Percentiles rank a stretch among this genome's conserved stretches.
Evolutionary conservation across 2,113 vertebrate species (phyloP).

Genomic region (Sphaerodactylus townsendi): DNA sequence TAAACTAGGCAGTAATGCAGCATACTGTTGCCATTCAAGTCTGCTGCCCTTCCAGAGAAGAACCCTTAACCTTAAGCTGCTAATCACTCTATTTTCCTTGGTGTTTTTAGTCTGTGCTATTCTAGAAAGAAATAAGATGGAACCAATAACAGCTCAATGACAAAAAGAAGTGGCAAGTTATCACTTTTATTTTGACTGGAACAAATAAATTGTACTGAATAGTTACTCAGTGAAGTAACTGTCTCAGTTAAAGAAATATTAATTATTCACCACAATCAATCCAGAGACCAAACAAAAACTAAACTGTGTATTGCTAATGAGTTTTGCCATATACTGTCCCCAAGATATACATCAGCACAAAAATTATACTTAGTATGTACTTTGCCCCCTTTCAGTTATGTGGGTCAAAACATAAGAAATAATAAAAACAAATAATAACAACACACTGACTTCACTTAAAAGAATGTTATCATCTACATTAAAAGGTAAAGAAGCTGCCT

Average conservation of each 20-base stretch:
- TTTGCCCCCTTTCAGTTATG: slow-evolving; percentile 6
- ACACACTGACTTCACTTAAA: neutral
- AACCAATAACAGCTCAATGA: neutral
- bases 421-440: neutral
- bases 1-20: neutral
- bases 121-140: neutral
- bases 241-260: neutral
- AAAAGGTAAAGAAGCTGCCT: slow-evolving; percentile 21
- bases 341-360: neutral
- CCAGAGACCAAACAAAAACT: slow-evolving; percentile 18
- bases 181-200: neutral
- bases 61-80: neutral
- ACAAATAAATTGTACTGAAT: neutral
- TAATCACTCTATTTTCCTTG: neutral
- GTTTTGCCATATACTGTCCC: slow-evolving; percentile 7
- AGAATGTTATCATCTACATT: slow-evolving; percentile 27
- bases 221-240: slow-evolving; percentile 15
- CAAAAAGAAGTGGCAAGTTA: neutral
- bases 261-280: neutral
- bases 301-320: slow-evolving; percentile 6
- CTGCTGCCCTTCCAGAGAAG: no score
- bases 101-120: neutral
- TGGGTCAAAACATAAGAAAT: slow-evolving; percentile 23
- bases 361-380: neutral
- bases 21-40: neutral